These are phyloP conservation scores for Podarcis raffonei DNA, from an alignment of 2,113 vertebrate genomes.

Conservation along the genomic window DNA sequence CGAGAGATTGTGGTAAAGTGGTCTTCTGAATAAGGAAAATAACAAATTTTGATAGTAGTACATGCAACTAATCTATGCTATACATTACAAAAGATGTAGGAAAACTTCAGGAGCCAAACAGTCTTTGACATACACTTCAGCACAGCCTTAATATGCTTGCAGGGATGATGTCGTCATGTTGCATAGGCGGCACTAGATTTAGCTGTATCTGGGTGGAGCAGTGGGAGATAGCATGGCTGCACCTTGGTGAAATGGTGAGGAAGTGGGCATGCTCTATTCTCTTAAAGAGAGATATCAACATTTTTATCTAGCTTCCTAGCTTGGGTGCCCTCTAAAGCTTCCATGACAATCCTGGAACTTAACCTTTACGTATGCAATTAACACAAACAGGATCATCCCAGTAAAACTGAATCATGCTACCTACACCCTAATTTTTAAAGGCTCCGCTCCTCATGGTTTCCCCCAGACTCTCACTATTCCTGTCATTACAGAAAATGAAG, in stretches of 20 bases:
- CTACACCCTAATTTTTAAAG: neutral
- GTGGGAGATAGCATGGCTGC: no score
- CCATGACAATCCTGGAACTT: neutral
- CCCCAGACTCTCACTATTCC: neutral
- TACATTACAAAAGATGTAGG: neutral
- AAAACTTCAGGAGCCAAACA: neutral
- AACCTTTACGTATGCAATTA: neutral
- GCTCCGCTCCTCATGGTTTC: neutral
- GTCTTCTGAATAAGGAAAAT: neutral
- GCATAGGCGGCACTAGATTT: no score
- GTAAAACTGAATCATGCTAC: neutral
- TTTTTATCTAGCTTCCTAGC: no score
- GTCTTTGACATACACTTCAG: neutral
- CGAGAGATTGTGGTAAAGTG: neutral
- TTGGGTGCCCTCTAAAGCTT: no score
- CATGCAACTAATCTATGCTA: neutral
- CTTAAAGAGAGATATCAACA: no score
- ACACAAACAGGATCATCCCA: neutral
- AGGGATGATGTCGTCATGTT: no score
- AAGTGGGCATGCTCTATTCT: no score
- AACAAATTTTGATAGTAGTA: neutral
- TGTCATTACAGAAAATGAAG: neutral
- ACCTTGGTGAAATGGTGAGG: no score
- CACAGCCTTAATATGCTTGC: neutral
- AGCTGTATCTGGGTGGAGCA: no score